Evolutionary conservation across 2,888 invertebrate genomes (phyloP), one percentile per base, ranked within the genome.

Genomic region (Mechanitis messenoides): DNA sequence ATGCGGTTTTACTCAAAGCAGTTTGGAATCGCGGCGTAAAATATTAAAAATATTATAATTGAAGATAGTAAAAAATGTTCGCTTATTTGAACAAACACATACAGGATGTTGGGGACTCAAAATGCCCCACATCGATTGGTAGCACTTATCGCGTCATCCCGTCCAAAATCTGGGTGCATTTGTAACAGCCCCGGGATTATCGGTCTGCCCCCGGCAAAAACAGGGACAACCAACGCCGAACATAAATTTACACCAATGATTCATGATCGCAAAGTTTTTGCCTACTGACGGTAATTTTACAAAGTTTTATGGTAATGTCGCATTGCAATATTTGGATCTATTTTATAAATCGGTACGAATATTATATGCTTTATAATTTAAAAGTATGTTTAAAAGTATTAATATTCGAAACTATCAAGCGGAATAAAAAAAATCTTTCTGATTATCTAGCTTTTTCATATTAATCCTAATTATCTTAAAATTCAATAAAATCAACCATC

Each of bases 231-330:
- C 71, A 72, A 76, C 71, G 72, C 75, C 78, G 77, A 74, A 81
- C 81, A 85, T 88, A 88, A 87, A 88, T 88, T 86, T 79, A 75
- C 78, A 75, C 76, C 85, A 86, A 88, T 90, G 89, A 90, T 89
- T 89, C 89, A 90, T 85, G 86, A 81, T 81, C 71, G 77, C 78
- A 83, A 87, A 87, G 83, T 89, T 88, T 89, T 83, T 84, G 79
- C 78, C 66, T 72, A 71, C 75, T 72, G 79, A 75, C 68, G 83
- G 86, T 87, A 87, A 87, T 87, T 79, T 83, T 75, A 64, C 46
- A 68, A 70, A 78, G 78, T 83, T 80, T 83, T 75, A 74, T 54
- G 38, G 55, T 5, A 20, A 7, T 12, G n/a, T 55, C 33, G 38
- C 35, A 12, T 31, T 50, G 3, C n/a, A 50, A 50, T 50, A 50